Evolutionary conservation across 2,797 vertebrate genomes (phyloP).

Genomic region (Dipus sagitta): DNA sequence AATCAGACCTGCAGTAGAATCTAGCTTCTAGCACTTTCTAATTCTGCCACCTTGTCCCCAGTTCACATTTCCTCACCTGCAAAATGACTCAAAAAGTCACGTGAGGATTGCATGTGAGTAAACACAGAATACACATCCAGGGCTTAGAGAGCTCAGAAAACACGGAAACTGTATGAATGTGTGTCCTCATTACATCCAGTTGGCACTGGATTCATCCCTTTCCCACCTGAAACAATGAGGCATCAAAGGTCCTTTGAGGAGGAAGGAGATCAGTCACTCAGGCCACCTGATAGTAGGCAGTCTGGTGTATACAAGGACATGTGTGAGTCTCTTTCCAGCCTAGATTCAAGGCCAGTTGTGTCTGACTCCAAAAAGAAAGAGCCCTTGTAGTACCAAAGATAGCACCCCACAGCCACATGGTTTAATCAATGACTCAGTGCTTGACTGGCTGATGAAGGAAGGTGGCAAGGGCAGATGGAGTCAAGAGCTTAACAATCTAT

Average conservation of each 20-base stretch:
- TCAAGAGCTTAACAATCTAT: neutral
- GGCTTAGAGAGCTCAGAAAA: neutral
- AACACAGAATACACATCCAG: neutral
- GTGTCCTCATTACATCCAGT: fast-evolving
- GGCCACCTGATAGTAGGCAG: too few relatives aligned
- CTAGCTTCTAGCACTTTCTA: neutral
- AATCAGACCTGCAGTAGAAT: neutral
- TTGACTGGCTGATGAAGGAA: neutral
- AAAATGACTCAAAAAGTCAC: neutral
- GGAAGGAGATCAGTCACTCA: neutral
- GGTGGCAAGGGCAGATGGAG: neutral
- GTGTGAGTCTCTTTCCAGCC: neutral
- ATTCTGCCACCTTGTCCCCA: neutral
- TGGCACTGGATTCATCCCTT: too few relatives aligned
- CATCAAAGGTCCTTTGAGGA: neutral
- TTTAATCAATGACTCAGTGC: neutral
- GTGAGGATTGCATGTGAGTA: neutral
- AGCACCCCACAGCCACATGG: neutral
- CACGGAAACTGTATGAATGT: fast-evolving
- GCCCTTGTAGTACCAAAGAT: neutral
- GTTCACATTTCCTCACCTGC: neutral
- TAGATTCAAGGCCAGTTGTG: neutral
- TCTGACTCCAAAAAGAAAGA: neutral
- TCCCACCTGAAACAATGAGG: neutral
- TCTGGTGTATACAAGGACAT: fast-evolving